Evolutionary conservation across 2,888 invertebrate genomes (phyloP), one percentile per base, ranked within the genome.

Genomic region (Macrostomum cliftonense): DNA sequence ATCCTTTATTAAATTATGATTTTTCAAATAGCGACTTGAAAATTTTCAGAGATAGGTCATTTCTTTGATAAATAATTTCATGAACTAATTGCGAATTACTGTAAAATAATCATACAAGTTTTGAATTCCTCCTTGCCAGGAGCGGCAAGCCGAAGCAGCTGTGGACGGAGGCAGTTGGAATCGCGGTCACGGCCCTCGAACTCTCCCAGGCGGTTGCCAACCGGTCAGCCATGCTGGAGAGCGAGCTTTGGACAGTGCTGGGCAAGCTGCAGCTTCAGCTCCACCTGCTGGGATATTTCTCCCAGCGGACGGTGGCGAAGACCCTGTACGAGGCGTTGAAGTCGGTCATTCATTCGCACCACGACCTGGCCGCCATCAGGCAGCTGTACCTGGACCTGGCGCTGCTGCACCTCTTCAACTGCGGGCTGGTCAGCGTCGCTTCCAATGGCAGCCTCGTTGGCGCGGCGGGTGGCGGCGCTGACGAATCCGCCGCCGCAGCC

Each of bases 371-470:
- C 12, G 54, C 66, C 51, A 67, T 67, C 37, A 54, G 64, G 38
- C 65, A 65, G 46, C 63, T 63, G 1, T 68, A 67, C 55, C 57
- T 66, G 49, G 68, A 68, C 57, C 56, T 68, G 46, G 64, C 64
- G 21, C 50, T 65, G 42, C 55, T 64, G 13, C 65, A 64, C 56
- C 55, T 67, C 52, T 54, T 57, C 57, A 61, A 61, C 50, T 54
- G 55, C 50, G 63, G 61, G n/a, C 21, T 55, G 37, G 53, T 58
- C 36, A 38, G 12, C 21, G 49, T 14, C 21, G 37, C 14, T 56
- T 44, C n/a, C 2, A 36, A 48, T 40, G 52, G 53, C 46, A 20
- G 21, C 21, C 12, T 45, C 9, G 14, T 40, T 42, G 46, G 57
- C 0, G 55, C 55, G 1, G 52, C 55, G 39, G 42, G 55, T 11